Conservation (phyloP, 1,140 invertebrate genomes). For the Ceratitis capitata region DNA sequence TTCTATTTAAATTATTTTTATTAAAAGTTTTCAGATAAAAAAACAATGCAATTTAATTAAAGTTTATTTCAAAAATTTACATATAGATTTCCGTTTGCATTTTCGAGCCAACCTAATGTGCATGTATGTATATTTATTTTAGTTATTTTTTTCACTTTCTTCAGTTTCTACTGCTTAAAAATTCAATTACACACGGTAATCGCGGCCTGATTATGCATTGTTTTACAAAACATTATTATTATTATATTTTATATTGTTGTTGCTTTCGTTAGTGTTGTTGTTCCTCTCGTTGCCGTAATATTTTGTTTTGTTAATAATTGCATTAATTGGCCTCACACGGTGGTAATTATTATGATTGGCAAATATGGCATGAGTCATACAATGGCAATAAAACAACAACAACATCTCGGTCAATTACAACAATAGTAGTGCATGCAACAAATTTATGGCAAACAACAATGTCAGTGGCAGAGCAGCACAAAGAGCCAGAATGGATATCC, state of each 20-base stretch:
- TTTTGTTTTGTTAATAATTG: conserved; percentile 18
- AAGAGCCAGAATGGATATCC: neutral
- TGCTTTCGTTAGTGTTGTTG: neutral
- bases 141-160: neutral
- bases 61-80: no score
- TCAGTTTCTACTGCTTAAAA: neutral
- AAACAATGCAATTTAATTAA: no score
- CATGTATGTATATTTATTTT: neutral
- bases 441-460: neutral
- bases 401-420: neutral
- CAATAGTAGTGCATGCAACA: neutral
- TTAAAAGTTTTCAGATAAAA: no score
- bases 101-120: neutral
- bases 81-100: no score
- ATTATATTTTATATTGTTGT: no score
- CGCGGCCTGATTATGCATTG: neutral
- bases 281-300: no score
- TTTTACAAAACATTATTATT: no score
- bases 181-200: neutral
- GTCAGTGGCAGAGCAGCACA: neutral
- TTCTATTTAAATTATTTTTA: no score
- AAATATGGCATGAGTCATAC: neutral
- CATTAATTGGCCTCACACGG: conserved; percentile 36
- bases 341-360: conserved; percentile 23
- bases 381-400: neutral